Evolutionary conservation across 2,113 vertebrate species (phyloP).

Genomic region (Illadopsis cleaveri): DNA sequence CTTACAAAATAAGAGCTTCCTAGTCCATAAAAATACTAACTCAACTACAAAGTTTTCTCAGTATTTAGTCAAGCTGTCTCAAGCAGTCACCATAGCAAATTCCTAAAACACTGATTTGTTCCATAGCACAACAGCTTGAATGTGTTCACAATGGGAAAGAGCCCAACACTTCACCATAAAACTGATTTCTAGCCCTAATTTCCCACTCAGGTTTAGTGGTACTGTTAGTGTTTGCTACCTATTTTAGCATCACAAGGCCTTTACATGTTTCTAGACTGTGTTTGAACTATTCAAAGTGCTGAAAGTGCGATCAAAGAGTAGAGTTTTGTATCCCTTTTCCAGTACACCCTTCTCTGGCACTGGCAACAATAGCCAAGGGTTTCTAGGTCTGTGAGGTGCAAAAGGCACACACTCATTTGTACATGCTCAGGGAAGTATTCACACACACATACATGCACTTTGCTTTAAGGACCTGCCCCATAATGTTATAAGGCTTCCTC

Average conservation of each 20-base stretch:
- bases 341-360: neutral
- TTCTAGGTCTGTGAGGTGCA: neutral
- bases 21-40: constrained; percentile 77
- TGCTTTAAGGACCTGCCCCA: neutral
- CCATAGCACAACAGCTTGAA: constrained; percentile 45
- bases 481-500: neutral
- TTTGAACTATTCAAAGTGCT: constrained; percentile 67
- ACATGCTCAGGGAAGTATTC: neutral
- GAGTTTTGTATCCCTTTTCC: neutral
- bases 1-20: constrained; percentile 70
- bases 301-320: constrained; percentile 27
- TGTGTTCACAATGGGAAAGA: constrained; percentile 32
- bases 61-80: constrained; percentile 40
- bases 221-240: neutral
- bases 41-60: constrained; percentile 67
- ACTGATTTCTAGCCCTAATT: neutral
- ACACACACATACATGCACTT: neutral
- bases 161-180: constrained; percentile 10
- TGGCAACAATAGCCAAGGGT: neutral
- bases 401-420: neutral
- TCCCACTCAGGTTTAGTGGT: neutral
- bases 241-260: neutral
- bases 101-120: constrained; percentile 50
- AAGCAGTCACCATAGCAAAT: constrained; percentile 53
- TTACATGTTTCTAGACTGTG: neutral